Base-by-base conservation (phyloP, 2,113 vertebrate species). In the Xiphophorus couchianus region DNA sequence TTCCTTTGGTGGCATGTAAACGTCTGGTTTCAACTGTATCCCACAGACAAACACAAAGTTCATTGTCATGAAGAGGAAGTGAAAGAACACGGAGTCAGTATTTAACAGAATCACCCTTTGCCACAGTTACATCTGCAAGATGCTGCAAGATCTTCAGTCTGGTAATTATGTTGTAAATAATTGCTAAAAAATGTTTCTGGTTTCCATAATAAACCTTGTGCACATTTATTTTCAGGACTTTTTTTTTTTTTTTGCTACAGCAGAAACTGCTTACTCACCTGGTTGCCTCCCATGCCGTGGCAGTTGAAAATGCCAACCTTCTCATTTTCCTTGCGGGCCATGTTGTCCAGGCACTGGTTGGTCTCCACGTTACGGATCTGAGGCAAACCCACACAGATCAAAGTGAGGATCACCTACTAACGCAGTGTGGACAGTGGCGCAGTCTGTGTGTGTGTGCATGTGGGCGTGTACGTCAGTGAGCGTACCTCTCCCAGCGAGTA, bases 231-330 rank as follows among this genome's bases (percentile, higher is more conserved):
- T 58, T n/a, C 25, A n/a, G 51, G 25, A 58, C 51, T 30, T 30
- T 30, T 30, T 30, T 30, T 30, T 11, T 2, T 22, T 9, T 12
- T 22, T 54, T 54, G 19, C 19, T 54, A 7, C 48, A 54, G 48
- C 48, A 58, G 22, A 25, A 58, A n/a, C 4, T 25, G 3, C 71
- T 3, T 30, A 19, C 25, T 71, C 84, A 99, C 98, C 96, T 99
- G 98, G 94, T 99, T 99, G 84, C 98, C 98, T 89, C 98, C 98
- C 98, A 99, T 99, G 91, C 98, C 98, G n/a, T 99, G 98, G 87
- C 98, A 99, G 92, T 99, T 99, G 89, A 99, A 99, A 88, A 99
- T 99, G 86, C 98, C 98, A 79, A 98, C 97, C 94, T 99, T 99
- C 91, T 99, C 98, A 27, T 99, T 99, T 90, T 99, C 98, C 88